phyloP scores from a whole-genome alignment of 2,113 vertebrate species.

The Neolamprologus devosi region DNA sequence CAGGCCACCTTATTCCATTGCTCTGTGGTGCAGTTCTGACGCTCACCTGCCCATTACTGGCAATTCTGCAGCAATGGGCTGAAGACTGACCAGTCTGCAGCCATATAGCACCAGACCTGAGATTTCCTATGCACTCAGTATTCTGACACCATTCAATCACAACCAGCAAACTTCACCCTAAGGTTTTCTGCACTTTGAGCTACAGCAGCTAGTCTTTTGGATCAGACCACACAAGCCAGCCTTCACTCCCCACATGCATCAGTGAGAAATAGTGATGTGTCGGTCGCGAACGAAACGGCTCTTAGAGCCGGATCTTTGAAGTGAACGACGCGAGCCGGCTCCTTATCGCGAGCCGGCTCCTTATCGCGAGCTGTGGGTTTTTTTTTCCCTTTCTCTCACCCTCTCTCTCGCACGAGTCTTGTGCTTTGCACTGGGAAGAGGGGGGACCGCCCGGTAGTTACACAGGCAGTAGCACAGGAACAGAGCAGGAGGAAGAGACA shows the following conservation, averaged over 20 bases:
- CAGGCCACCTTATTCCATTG: not conserved
- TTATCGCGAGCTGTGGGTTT: not conserved
- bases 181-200: not conserved
- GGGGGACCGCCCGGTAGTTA: not conserved
- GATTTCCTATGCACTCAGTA: not conserved
- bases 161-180: not conserved
- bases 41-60: not conserved
- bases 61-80: not conserved
- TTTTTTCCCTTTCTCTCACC: not conserved
- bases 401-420: not conserved
- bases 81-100: not conserved
- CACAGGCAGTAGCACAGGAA: not conserved
- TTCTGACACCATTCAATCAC: not conserved
- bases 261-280: not conserved
- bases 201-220: not conserved
- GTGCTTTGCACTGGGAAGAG: not conserved
- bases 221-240: not conserved
- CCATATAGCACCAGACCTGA: not conserved
- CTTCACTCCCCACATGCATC: not conserved
- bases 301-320: not conserved
- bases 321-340: not conserved
- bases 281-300: not conserved
- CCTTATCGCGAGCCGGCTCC: not conserved
- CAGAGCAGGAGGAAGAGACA: rapidly evolving
- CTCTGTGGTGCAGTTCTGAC: not conserved